These are phyloP conservation scores for Drosophila sp. DNA, from an alignment of 1,140 invertebrate species.

Conservation along the genomic window DNA sequence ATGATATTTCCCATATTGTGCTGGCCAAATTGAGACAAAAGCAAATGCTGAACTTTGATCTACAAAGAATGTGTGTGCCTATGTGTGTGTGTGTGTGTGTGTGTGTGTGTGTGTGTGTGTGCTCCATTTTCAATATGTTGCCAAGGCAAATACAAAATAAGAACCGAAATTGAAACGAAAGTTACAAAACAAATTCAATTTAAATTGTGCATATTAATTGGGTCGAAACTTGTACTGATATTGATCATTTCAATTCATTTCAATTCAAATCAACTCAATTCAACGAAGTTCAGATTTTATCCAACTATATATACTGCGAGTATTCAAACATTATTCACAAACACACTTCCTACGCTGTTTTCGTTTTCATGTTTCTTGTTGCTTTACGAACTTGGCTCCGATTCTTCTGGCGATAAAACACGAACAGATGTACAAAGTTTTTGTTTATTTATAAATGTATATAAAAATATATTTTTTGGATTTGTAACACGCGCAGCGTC, in stretches of 20 bases:
- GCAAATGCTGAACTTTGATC: conserved; percentile 67
- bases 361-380: background rate
- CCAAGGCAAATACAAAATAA: conserved; percentile 19
- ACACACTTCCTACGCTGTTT: background rate
- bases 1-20: conserved; percentile 12
- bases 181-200: conserved; percentile 72
- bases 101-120: conserved; percentile 33
- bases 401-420: conserved; percentile 11
- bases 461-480: conserved; percentile 33
- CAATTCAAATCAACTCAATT: conserved; percentile 20
- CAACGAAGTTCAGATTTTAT: background rate
- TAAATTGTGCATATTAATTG: conserved; percentile 48
- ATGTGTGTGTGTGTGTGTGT: background rate
- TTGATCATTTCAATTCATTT: conserved; percentile 26
- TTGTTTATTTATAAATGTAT: background rate
- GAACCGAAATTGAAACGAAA: conserved; percentile 52
- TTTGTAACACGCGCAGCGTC: conserved; percentile 65
- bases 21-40: conserved; percentile 26
- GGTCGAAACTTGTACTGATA: conserved; percentile 46
- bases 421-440: conserved; percentile 27
- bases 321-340: conserved; percentile 5
- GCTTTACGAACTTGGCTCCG: background rate
- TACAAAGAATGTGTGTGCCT: conserved; percentile 36
- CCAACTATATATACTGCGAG: background rate
- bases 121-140: conserved; percentile 60